Evolutionary conservation across 2,888 invertebrate species (phyloP).

Genomic region (Oscheius sp.): DNA sequence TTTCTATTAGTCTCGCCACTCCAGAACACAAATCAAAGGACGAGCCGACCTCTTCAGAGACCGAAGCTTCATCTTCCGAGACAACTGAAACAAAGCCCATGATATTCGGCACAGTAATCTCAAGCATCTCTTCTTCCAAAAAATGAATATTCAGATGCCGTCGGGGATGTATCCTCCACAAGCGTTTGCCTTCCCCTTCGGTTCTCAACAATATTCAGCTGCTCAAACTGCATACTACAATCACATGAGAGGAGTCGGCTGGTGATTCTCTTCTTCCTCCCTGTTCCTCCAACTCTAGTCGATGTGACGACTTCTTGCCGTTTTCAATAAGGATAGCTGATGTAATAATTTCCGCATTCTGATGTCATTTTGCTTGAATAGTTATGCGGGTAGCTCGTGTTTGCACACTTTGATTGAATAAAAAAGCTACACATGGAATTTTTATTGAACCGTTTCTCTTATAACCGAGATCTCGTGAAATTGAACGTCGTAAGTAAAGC

Average conservation of each 20-base stretch:
- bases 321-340: not conserved
- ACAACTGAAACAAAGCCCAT: slow-evolving; percentile 23
- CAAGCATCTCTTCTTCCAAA: not conserved
- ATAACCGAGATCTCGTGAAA: too few species aligned
- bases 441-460: too few species aligned
- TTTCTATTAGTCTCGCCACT: not conserved
- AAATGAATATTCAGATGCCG: slow-evolving; percentile 10
- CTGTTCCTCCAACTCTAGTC: not conserved
- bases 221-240: slow-evolving; percentile 30
- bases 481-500: too few species aligned
- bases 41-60: slow-evolving; percentile 24
- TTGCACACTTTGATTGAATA: too few species aligned
- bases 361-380: slow-evolving; percentile 11
- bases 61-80: slow-evolving; percentile 16
- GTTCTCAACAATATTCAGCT: slow-evolving; percentile 26
- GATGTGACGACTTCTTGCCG: not conserved
- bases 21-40: slow-evolving; percentile 19
- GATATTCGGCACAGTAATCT: slow-evolving; percentile 18
- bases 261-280: slow-evolving; percentile 3
- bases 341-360: not conserved
- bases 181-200: slow-evolving; percentile 31
- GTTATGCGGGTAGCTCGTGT: slow-evolving; percentile 17
- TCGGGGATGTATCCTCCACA: slow-evolving; percentile 26
- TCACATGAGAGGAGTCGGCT: slow-evolving; percentile 33
- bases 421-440: too few species aligned